These are phyloP conservation scores for Phyto melanocephala DNA, from an alignment of 2,888 invertebrate species.

Conservation along the genomic window DNA sequence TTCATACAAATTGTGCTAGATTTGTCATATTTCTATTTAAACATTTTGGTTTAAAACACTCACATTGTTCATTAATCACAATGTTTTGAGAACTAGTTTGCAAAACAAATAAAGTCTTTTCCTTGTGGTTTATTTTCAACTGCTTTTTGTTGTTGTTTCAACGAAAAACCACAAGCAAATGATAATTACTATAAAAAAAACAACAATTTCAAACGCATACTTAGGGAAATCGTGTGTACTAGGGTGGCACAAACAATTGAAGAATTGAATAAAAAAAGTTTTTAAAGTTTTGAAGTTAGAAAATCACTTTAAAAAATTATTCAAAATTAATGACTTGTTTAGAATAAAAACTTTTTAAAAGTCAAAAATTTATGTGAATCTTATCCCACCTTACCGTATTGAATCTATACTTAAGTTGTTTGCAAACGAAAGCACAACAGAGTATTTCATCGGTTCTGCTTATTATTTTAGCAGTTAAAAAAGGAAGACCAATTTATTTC, in stretches of 20 bases:
- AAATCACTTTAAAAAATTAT: too few relatives aligned
- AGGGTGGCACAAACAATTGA: not conserved
- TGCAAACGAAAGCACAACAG: too few relatives aligned
- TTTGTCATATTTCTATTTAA: not conserved
- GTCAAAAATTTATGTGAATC: too few relatives aligned
- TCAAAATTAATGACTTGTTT: too few relatives aligned
- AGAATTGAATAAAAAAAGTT: not conserved
- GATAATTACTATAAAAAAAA: not conserved
- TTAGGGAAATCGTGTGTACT: not conserved
- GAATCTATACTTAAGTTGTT: too few relatives aligned
- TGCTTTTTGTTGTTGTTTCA: not conserved
- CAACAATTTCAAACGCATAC: not conserved
- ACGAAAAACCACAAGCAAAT: constrained; percentile 5
- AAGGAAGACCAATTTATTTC: too few relatives aligned
- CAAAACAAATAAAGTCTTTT: not conserved
- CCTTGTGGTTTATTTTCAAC: not conserved
- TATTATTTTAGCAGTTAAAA: too few relatives aligned
- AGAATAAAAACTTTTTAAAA: too few relatives aligned
- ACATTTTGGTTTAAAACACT: not conserved
- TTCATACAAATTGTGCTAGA: too few relatives aligned
- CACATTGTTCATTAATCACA: not conserved
- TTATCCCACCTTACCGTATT: too few relatives aligned
- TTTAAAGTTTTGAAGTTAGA: not conserved
- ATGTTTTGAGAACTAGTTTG: not conserved
- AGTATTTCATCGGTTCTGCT: too few relatives aligned